Percentiles rank a stretch among this genome's conserved stretches.
phyloP scores from a whole-genome alignment of 2,888 invertebrate genomes.

The Sarcophaga carnaria region DNA sequence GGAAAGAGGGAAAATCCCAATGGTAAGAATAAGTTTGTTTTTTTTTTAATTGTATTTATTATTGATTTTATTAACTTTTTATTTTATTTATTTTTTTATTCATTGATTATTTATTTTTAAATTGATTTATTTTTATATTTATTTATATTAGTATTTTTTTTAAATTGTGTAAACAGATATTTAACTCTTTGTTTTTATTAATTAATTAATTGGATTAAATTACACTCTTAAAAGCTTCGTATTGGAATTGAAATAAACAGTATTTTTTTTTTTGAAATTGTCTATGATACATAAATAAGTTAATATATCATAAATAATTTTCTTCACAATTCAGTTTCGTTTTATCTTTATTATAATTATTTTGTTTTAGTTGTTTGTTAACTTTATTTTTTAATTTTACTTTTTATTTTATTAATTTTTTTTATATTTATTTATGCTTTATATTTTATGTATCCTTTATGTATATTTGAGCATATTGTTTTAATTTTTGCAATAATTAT shows the following conservation, averaged over 20 bases:
- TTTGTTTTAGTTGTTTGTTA: not conserved
- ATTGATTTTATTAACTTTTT: not conserved
- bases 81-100: conserved; percentile 20
- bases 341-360: conserved; percentile 5
- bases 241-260: conserved; percentile 40
- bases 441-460: no score
- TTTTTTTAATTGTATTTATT: not conserved
- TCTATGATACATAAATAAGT: no score
- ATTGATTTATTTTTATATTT: conserved; percentile 14
- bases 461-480: no score
- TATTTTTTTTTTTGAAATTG: not conserved
- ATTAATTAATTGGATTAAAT: not conserved
- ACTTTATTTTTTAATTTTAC: not conserved
- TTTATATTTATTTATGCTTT: no score
- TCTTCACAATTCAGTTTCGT: no score
- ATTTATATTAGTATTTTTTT: no score
- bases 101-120: conserved; percentile 6
- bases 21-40: conserved; percentile 22
- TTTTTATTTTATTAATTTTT: no score
- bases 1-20: conserved; percentile 49
- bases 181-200: conserved; percentile 12
- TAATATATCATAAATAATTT: no score
- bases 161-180: no score
- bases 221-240: conserved; percentile 36
- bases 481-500: no score